Evolutionary conservation across 2,797 vertebrate genomes (phyloP).

Genomic region (Sandelia bainsii): DNA sequence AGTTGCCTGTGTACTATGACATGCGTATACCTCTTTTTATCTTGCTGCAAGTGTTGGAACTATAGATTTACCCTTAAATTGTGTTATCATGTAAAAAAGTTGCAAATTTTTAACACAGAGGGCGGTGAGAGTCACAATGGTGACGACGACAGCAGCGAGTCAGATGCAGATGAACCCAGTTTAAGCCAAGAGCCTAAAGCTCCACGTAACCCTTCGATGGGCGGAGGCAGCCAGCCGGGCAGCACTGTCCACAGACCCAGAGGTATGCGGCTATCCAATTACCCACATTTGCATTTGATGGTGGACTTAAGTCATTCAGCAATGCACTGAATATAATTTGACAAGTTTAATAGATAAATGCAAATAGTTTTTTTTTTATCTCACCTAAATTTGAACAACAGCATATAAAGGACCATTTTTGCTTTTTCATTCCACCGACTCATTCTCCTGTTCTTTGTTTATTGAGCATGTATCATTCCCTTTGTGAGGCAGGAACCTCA

Average conservation of each 20-base stretch:
- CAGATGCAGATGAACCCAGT: slow-evolving; percentile 91
- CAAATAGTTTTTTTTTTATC: background rate
- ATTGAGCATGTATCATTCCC: background rate
- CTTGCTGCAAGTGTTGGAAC: too few species aligned
- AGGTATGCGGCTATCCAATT: slow-evolving; percentile 46
- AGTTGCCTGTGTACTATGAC: too few species aligned
- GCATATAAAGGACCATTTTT: too few species aligned
- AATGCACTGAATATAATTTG: too few species aligned
- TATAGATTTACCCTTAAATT: background rate
- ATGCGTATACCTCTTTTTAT: too few species aligned
- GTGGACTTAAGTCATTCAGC: too few species aligned
- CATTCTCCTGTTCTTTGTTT: too few species aligned
- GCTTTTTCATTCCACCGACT: too few species aligned
- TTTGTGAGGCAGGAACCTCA: background rate
- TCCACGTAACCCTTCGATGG: slow-evolving; percentile 47
- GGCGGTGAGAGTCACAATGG: slow-evolving; percentile 86
- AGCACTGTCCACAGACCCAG: slow-evolving; percentile 87
- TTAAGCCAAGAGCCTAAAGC: slow-evolving; percentile 85
- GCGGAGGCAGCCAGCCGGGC: slow-evolving; percentile 84
- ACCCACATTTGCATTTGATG: background rate
- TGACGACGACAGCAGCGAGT: slow-evolving; percentile 97
- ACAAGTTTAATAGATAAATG: too few species aligned
- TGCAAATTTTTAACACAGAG: slow-evolving; percentile 65
- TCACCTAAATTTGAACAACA: too few species aligned
- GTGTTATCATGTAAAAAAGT: background rate